phyloP scores from a whole-genome alignment of 2,113 vertebrate genomes.

The Bujurquina vittata region DNA sequence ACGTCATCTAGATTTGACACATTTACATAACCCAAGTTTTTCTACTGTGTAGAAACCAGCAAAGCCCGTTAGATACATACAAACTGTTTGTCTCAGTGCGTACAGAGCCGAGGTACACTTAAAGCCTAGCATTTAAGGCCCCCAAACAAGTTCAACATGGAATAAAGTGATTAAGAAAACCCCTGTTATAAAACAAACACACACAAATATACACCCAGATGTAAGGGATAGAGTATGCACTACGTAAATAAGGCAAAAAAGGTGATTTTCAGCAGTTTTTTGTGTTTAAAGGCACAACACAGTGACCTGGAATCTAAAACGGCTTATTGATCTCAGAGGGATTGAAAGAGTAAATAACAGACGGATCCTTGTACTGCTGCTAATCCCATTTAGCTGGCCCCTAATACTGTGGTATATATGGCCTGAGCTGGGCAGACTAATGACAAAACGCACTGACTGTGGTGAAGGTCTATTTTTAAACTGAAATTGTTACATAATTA shows the following conservation, averaged over 20 bases:
- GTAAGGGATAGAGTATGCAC: neutral
- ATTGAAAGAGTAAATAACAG: conserved; percentile 29
- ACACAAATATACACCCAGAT: neutral
- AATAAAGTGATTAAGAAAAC: conserved; percentile 8
- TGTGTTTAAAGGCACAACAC: neutral
- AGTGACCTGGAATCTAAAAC: conserved; percentile 20
- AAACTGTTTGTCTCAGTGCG: neutral
- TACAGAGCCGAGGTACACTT: neutral
- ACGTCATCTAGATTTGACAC: neutral
- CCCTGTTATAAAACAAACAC: neutral
- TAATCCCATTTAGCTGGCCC: conserved; percentile 56
- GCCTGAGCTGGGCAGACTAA: conserved; percentile 15
- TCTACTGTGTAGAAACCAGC: no score
- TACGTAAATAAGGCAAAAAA: neutral
- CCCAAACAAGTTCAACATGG: neutral
- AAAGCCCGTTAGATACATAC: no score
- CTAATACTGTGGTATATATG: conserved; percentile 48
- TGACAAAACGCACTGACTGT: conserved; percentile 29
- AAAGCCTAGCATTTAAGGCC: neutral
- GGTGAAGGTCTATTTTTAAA: conserved; percentile 54
- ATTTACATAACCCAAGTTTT: neutral
- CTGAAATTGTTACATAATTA: conserved; percentile 73
- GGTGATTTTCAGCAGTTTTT: neutral
- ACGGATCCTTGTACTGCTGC: conserved; percentile 18
- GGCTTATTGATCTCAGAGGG: conserved; percentile 32